phyloP scores from a whole-genome alignment of 2,888 invertebrate genomes.

The Encarsia formosa region DNA sequence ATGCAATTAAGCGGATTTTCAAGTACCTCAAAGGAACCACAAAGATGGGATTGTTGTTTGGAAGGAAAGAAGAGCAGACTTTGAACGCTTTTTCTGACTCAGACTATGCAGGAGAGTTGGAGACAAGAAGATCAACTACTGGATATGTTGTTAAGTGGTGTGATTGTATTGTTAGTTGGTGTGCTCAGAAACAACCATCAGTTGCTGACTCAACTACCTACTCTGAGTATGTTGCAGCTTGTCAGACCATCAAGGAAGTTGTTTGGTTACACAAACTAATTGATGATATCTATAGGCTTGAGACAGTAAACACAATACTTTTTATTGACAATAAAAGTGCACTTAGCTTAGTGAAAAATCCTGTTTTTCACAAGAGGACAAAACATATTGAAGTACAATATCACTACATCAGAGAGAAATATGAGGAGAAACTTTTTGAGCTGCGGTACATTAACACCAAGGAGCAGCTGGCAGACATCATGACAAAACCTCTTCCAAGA shows the following conservation, averaged over 20 bases:
- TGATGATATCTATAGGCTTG: too few species aligned
- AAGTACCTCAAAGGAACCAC: slow-evolving; percentile 32
- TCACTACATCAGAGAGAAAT: slow-evolving; percentile 6
- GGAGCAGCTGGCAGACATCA: too few species aligned
- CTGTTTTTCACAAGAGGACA: too few species aligned
- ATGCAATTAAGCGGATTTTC: slow-evolving; percentile 34
- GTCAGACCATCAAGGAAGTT: slow-evolving; percentile 33
- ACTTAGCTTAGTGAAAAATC: too few species aligned
- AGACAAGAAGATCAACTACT: slow-evolving; percentile 37
- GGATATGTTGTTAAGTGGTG: slow-evolving; percentile 33
- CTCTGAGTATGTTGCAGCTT: slow-evolving; percentile 32
- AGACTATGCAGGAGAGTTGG: slow-evolving; percentile 37
- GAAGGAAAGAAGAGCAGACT: slow-evolving; percentile 3
- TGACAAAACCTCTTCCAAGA: too few species aligned
- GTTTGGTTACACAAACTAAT: slow-evolving; percentile 29
- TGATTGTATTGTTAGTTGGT: slow-evolving; percentile 34
- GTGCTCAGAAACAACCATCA: slow-evolving; percentile 34
- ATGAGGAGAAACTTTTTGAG: too few species aligned
- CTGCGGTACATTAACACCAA: too few species aligned
- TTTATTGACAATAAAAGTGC: too few species aligned
- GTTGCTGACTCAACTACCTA: slow-evolving; percentile 32
- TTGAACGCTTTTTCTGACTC: slow-evolving; percentile 38
- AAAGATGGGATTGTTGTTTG: slow-evolving; percentile 19
- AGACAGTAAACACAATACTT: too few species aligned
- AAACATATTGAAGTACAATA: too few species aligned